Conservation (phyloP, 2,113 vertebrate species). For the Dolichallabes microphthalmus region DNA sequence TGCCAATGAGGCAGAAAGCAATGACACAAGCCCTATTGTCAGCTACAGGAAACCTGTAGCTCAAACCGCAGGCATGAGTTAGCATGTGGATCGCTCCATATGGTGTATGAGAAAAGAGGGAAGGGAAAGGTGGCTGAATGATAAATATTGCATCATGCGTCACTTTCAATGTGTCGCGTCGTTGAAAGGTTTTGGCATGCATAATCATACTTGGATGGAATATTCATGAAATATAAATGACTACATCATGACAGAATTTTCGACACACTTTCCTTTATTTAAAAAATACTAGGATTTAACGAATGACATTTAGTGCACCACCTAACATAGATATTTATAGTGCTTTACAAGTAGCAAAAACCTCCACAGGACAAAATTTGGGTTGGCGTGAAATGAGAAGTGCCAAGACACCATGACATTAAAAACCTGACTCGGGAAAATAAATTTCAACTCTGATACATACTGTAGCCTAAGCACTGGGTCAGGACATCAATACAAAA, state of each 20-base stretch:
- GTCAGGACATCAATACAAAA: conserved; percentile 64
- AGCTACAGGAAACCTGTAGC: conserved; percentile 6
- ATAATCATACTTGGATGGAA: background rate
- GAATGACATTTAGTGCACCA: conserved; percentile 69
- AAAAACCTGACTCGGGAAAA: conserved; percentile 66
- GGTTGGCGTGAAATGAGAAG: conserved; percentile 58
- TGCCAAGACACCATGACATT: conserved; percentile 63
- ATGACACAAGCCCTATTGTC: background rate
- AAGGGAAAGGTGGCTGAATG: no score
- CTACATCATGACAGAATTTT: conserved; percentile 57
- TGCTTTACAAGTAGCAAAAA: conserved; percentile 73
- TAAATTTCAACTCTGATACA: conserved; percentile 63
- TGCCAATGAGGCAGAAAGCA: background rate
- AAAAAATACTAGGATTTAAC: conserved; percentile 74
- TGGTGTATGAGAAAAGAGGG: conserved; percentile 1
- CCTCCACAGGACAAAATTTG: conserved; percentile 67
- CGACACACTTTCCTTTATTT: conserved; percentile 73
- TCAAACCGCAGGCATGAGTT: background rate
- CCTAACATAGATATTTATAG: conserved; percentile 69
- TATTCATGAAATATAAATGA: conserved; percentile 51
- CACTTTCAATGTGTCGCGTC: background rate
- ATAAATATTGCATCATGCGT: background rate
- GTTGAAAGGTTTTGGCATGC: background rate
- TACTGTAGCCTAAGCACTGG: conserved; percentile 52
- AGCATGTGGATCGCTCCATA: background rate